Evolutionary conservation across 2,888 invertebrate species (phyloP).

Genomic region (Orthosia incerta): DNA sequence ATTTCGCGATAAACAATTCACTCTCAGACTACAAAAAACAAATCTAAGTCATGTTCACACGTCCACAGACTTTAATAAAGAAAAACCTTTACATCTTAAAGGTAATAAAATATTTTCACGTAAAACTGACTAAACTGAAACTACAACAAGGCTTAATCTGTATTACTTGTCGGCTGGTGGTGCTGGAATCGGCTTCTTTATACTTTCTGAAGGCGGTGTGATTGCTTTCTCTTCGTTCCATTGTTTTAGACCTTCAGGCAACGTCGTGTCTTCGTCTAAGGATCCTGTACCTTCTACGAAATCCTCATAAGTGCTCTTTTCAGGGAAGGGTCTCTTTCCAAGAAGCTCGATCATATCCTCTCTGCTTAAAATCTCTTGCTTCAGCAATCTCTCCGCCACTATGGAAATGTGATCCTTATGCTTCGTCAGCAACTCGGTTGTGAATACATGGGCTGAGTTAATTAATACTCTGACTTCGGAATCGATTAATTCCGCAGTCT

Average conservation of each 20-base stretch:
- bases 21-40: slow-evolving; percentile 68
- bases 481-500: slow-evolving; percentile 98
- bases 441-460: slow-evolving; percentile 94
- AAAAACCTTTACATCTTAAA: slow-evolving; percentile 82
- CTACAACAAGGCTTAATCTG: slow-evolving; percentile 78
- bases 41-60: slow-evolving; percentile 67
- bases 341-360: slow-evolving; percentile 99
- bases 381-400: slow-evolving; percentile 96
- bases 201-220: slow-evolving; percentile 73
- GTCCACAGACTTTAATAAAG: slow-evolving; percentile 74
- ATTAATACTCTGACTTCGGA: slow-evolving; percentile 94
- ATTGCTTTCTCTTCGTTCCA: slow-evolving; percentile 95
- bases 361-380: slow-evolving; percentile 98
- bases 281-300: slow-evolving; percentile 99
- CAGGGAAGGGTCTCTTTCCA: slow-evolving; percentile 98
- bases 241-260: slow-evolving; percentile 98
- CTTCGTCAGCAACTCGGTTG: slow-evolving; percentile 93
- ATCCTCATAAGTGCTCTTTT: slow-evolving; percentile 99
- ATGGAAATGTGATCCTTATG: slow-evolving; percentile 97
- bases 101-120: slow-evolving; percentile 84
- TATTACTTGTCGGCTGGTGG: slow-evolving; percentile 69
- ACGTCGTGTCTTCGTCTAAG: slow-evolving; percentile 98
- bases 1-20: slow-evolving; percentile 67
- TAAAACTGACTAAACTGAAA: slow-evolving; percentile 79
- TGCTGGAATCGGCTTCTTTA: slow-evolving; percentile 69